Conservation (phyloP, 2,888 invertebrate species). For the Stomorhina lunata region DNA sequence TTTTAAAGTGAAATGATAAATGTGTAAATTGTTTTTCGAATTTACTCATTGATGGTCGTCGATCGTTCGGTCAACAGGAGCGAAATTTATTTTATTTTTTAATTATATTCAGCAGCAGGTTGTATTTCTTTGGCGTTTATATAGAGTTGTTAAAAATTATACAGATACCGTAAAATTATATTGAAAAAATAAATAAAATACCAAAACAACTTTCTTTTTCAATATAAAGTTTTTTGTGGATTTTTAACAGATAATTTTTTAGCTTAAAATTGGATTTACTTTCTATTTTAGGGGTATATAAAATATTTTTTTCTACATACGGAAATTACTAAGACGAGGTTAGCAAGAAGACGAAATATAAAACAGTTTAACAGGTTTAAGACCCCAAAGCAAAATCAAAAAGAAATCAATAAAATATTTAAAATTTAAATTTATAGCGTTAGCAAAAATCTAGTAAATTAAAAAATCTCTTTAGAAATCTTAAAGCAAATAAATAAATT, state of each 20-base stretch:
- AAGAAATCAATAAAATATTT: background rate
- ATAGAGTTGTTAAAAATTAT: background rate
- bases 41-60: background rate
- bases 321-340: conserved; percentile 50
- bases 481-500: background rate
- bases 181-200: background rate
- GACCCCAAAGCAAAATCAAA: background rate
- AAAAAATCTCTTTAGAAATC: background rate
- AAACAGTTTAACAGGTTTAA: conserved; percentile 34
- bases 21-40: conserved; percentile 10
- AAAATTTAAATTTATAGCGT: too few species aligned
- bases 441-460: background rate
- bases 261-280: conserved; percentile 51
- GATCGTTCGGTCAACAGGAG: conserved; percentile 29
- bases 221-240: conserved; percentile 49
- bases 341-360: conserved; percentile 24
- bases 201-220: conserved; percentile 61
- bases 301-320: conserved; percentile 13
- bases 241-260: conserved; percentile 24
- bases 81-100: background rate
- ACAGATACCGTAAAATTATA: background rate
- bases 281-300: conserved; percentile 47
- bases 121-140: conserved; percentile 15
- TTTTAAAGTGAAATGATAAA: conserved; percentile 54
- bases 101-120: conserved; percentile 31